Evolutionary conservation across 2,113 vertebrate genomes (phyloP).

Genomic region (Cyphomyrus discorhynchus): DNA sequence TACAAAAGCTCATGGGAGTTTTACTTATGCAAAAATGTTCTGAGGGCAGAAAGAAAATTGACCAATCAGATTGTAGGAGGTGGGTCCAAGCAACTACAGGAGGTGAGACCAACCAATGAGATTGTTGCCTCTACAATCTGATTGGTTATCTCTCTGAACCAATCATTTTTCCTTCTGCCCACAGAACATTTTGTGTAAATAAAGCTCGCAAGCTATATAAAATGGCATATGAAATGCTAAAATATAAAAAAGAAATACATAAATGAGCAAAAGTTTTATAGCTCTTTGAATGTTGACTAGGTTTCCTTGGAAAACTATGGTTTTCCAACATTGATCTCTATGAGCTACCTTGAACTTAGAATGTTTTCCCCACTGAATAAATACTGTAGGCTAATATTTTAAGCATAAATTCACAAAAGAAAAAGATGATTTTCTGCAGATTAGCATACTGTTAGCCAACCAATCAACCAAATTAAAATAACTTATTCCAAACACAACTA

Average conservation of each 20-base stretch:
- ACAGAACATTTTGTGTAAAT: too few relatives aligned
- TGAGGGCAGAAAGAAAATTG: too few relatives aligned
- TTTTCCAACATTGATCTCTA: neutral
- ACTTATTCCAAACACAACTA: neutral
- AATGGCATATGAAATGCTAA: neutral
- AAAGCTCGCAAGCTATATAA: neutral
- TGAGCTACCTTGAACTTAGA: neutral
- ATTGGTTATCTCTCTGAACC: too few relatives aligned
- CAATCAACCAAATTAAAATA: neutral
- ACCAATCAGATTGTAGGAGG: too few relatives aligned
- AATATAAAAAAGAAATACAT: neutral
- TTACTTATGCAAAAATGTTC: too few relatives aligned
- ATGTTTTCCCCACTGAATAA: neutral
- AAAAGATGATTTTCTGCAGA: neutral
- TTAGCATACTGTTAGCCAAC: neutral
- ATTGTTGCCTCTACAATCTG: too few relatives aligned
- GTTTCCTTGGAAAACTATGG: neutral
- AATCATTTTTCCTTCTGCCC: too few relatives aligned
- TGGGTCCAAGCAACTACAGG: too few relatives aligned
- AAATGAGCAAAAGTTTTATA: neutral
- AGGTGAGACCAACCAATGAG: too few relatives aligned
- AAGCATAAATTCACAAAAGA: neutral
- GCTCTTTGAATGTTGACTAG: neutral
- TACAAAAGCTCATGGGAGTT: neutral
- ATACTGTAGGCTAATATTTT: neutral